Conservation (phyloP, 2,113 vertebrate species). For the Nothoprocta pentlandii region DNA sequence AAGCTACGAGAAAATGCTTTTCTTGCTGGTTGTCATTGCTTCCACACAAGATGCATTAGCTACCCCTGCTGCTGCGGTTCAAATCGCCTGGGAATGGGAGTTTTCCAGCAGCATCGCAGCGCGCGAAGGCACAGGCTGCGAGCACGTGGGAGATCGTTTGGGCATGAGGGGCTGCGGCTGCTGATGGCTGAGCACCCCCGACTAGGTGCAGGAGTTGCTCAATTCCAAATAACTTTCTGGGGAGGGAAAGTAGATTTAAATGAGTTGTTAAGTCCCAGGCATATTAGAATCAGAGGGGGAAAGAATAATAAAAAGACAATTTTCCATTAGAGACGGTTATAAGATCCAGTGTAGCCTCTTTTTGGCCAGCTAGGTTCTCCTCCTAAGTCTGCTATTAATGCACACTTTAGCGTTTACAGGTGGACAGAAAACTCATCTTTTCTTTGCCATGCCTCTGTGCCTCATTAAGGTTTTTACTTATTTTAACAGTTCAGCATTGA, state of each 20-base stretch:
- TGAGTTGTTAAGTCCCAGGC: not conserved
- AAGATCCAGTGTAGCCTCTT: not conserved
- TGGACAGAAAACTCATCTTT: not conserved
- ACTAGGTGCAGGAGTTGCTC: not conserved
- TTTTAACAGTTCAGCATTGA: not conserved
- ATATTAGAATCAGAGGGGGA: not conserved
- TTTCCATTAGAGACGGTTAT: not conserved
- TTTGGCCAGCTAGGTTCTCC: not conserved
- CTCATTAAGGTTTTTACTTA: not conserved
- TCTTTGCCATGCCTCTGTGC: not conserved
- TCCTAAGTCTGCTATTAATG: not conserved
- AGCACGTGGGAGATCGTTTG: not conserved
- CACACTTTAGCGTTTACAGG: not conserved
- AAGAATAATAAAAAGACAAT: not conserved
- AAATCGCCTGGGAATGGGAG: not conserved
- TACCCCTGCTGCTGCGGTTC: not conserved
- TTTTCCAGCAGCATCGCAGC: not conserved
- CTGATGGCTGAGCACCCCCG: not conserved
- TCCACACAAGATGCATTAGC: not conserved
- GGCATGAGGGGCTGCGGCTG: not conserved
- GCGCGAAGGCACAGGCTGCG: not conserved
- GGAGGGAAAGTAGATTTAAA: not conserved
- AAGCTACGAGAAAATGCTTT: constrained; percentile 15
- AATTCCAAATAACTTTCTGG: not conserved
- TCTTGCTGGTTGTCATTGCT: not conserved